Conservation (phyloP, 2,113 vertebrate species). For the Physeter macrocephalus region DNA sequence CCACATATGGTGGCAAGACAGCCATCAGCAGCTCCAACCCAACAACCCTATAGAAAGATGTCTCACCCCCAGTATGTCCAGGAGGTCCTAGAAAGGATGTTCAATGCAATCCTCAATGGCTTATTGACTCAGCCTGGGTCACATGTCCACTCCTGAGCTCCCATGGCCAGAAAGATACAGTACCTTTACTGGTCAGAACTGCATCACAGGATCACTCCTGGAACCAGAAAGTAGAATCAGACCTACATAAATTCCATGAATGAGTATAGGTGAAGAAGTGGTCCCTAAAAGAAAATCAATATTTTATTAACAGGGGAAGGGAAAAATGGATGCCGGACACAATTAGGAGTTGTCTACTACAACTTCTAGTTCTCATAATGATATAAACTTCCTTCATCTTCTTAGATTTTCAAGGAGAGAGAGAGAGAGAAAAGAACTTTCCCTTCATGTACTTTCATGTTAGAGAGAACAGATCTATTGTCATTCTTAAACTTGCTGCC, state of each 20-base stretch:
- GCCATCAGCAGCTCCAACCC: not conserved
- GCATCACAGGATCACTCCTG: not conserved
- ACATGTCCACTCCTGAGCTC: not conserved
- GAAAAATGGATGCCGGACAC: not conserved
- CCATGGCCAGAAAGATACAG: not conserved
- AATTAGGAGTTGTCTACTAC: not conserved
- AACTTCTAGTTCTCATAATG: not conserved
- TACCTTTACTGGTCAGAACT: not conserved
- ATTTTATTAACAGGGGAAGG: not conserved
- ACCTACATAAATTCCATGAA: not conserved
- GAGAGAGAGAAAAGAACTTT: not conserved
- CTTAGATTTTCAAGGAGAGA: not conserved
- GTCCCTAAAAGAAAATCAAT: not conserved
- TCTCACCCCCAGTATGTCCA: not conserved
- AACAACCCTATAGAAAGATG: not conserved
- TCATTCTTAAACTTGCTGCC: not conserved
- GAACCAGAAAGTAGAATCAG: not conserved
- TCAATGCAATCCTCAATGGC: accelerated
- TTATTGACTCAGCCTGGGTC: not conserved
- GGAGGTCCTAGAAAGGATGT: not conserved
- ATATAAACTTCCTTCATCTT: not conserved
- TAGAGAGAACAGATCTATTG: not conserved
- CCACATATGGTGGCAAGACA: not conserved
- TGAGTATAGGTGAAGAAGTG: not conserved
- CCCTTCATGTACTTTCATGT: not conserved